Conservation (phyloP, 1,140 invertebrate species). For the Phenacoccus solenopsis region DNA sequence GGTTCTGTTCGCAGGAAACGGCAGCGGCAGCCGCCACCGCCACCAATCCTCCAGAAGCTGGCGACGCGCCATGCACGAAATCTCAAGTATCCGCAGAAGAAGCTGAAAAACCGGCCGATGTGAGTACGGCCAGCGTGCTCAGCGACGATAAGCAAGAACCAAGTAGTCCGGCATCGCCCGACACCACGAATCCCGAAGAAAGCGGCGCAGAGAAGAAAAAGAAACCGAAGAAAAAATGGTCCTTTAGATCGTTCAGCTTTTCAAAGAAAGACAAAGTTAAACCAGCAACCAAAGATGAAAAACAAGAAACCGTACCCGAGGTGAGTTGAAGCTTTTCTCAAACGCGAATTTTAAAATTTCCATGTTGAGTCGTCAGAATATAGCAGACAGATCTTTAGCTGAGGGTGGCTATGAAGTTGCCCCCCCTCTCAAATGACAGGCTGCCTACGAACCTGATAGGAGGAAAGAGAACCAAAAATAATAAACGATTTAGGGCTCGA, state of each 20-base stretch:
- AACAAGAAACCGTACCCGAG: constrained; percentile 6
- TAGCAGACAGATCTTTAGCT: too few relatives aligned
- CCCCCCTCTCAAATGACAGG: too few relatives aligned
- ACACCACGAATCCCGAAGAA: constrained; percentile 45
- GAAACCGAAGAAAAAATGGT: constrained; percentile 76
- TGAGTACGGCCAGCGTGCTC: constrained; percentile 35
- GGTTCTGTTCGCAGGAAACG: background rate
- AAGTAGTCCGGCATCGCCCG: constrained; percentile 25
- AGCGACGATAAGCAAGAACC: constrained; percentile 23
- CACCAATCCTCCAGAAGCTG: constrained; percentile 27
- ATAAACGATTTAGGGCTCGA: too few relatives aligned
- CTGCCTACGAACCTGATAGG: too few relatives aligned
- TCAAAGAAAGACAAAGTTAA: constrained; percentile 72
- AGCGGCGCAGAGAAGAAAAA: constrained; percentile 53
- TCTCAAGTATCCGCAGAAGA: constrained; percentile 32
- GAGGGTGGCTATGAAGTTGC: too few relatives aligned
- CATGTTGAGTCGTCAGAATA: too few relatives aligned
- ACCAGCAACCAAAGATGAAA: constrained; percentile 34
- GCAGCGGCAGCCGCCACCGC: background rate
- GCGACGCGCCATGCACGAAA: constrained; percentile 32
- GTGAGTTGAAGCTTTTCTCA: background rate
- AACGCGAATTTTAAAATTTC: too few relatives aligned
- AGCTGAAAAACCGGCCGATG: constrained; percentile 38
- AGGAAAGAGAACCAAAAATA: too few relatives aligned
- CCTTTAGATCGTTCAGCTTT: constrained; percentile 69